A percentile compares a stretch with the other conserved stretches of the same genome.
These are phyloP conservation scores for Syndactyla subalaris DNA, from an alignment of 2,797 vertebrate species.

Conservation along the genomic window DNA sequence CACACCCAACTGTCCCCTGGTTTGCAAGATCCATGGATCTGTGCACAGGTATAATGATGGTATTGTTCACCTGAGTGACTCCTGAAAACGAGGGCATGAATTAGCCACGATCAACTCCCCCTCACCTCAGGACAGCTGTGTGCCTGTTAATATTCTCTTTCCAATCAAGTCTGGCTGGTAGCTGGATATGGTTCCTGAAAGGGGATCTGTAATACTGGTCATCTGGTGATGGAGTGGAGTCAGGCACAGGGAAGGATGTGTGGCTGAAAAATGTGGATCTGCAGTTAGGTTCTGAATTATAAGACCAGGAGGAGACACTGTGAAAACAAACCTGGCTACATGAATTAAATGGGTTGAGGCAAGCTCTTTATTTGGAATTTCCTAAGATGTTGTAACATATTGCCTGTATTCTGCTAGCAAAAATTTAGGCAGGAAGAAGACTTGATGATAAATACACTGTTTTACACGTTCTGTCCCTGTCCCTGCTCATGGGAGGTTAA, in stretches of 20 bases:
- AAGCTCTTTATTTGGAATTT: constrained; percentile 31
- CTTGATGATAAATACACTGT: neutral
- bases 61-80: neutral
- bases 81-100: neutral
- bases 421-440: neutral
- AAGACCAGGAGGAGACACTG: neutral
- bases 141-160: neutral
- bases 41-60: neutral
- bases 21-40: neutral
- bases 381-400: neutral
- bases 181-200: neutral
- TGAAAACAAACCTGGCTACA: neutral
- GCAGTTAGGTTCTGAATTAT: neutral
- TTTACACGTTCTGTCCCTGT: neutral
- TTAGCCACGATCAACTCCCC: neutral
- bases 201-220: neutral
- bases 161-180: neutral
- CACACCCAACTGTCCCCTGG: neutral
- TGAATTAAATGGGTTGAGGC: neutral
- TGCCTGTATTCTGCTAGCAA: neutral
- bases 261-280: neutral
- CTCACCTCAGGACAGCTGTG: neutral
- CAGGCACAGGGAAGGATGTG: neutral
- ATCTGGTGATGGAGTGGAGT: neutral
- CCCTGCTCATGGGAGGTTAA: neutral